phyloP scores from a whole-genome alignment of 1,140 invertebrate species.

The Drosophila guanche region DNA sequence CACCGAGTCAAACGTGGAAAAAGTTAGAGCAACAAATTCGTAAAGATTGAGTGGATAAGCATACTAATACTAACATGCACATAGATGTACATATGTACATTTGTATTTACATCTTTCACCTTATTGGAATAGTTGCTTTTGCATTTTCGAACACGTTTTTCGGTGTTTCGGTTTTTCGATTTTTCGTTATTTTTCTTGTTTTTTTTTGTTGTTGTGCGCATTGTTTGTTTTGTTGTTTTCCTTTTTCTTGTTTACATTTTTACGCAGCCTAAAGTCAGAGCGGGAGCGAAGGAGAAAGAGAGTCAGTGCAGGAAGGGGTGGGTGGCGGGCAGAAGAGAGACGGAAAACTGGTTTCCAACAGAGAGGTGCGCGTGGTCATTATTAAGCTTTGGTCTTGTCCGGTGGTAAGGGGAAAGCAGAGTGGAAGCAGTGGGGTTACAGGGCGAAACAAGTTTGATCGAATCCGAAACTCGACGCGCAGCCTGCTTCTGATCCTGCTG shows the following conservation, averaged over 20 bases:
- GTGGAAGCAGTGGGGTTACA: no score
- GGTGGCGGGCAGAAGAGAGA: neutral
- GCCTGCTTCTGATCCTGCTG: no score
- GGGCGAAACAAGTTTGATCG: no score
- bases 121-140: constrained; percentile 39
- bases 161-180: no score
- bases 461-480: no score
- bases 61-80: no score
- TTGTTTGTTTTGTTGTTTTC: constrained; percentile 25
- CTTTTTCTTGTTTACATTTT: constrained; percentile 49
- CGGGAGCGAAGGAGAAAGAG: neutral
- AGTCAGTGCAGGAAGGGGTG: no score
- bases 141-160: constrained; percentile 38
- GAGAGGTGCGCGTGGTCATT: constrained; percentile 37
- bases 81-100: no score
- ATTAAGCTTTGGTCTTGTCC: neutral
- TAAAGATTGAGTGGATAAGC: constrained; percentile 6
- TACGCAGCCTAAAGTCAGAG: constrained; percentile 15
- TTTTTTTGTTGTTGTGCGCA: neutral
- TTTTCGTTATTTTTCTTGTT: no score
- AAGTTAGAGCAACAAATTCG: neutral
- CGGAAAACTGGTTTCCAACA: constrained; percentile 23
- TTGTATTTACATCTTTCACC: constrained; percentile 32
- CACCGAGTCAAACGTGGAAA: neutral
- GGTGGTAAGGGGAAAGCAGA: neutral